Evolutionary conservation across 2,113 vertebrate species (phyloP).

Genomic region (Notothenia rossii): DNA sequence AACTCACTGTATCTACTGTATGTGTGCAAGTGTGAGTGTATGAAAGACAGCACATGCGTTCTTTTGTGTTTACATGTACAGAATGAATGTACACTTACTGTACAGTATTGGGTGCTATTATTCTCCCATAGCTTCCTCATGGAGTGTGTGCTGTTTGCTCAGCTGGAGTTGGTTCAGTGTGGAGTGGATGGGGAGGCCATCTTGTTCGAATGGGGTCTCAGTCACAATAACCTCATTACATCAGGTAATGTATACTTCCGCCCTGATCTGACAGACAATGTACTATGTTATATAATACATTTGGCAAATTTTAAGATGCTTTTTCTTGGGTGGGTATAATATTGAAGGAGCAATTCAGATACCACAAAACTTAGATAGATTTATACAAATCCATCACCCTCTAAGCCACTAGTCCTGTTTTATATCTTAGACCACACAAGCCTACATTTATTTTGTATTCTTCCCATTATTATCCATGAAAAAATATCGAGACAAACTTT

Average conservation of each 20-base stretch:
- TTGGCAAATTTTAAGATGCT: neutral
- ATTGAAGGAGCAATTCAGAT: neutral
- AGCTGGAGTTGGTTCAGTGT: slow-evolving; percentile 54
- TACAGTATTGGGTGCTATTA: slow-evolving; percentile 7
- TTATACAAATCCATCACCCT: neutral
- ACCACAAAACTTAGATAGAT: neutral
- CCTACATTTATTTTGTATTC: neutral
- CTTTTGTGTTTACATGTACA: slow-evolving; percentile 3
- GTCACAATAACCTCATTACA: slow-evolving; percentile 38
- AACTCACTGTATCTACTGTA: slow-evolving; percentile 55
- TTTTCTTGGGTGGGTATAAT: neutral
- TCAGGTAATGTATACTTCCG: neutral
- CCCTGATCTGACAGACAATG: neutral
- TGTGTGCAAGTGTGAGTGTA: slow-evolving; percentile 5
- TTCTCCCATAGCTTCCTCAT: slow-evolving; percentile 38
- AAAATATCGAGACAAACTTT: neutral
- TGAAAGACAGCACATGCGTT: neutral
- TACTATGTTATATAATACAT: neutral
- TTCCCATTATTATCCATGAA: neutral
- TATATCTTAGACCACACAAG: neutral
- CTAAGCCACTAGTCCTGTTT: neutral
- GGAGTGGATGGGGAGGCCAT: slow-evolving; percentile 18
- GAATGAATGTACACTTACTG: slow-evolving; percentile 7
- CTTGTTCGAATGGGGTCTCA: slow-evolving; percentile 27
- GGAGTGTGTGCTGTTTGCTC: slow-evolving; percentile 42